Evolutionary conservation across 2,888 invertebrate species (phyloP).

Genomic region (Oegoconia quadripuncta): DNA sequence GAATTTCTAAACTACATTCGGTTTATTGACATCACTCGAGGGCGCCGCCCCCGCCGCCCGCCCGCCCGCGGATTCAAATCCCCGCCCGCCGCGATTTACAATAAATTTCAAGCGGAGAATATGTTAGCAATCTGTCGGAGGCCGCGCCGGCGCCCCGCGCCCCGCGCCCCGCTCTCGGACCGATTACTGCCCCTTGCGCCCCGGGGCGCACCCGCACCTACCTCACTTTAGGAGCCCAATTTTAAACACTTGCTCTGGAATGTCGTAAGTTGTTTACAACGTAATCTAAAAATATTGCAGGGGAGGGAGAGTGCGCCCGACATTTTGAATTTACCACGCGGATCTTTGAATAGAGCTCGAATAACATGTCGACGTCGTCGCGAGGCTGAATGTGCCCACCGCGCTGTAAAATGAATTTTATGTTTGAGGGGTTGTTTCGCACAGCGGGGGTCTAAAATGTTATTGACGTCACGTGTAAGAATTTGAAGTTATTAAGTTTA

Average conservation of each 20-base stretch:
- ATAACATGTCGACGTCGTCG: slow-evolving; percentile 32
- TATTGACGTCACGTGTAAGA: no score
- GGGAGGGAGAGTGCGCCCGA: slow-evolving; percentile 28
- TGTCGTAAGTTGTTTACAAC: slow-evolving; percentile 65
- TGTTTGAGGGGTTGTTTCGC: not conserved
- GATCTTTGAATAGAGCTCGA: slow-evolving; percentile 48
- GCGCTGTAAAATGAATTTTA: not conserved
- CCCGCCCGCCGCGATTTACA: slow-evolving; percentile 70
- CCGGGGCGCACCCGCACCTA: slow-evolving; percentile 28
- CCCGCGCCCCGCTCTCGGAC: slow-evolving; percentile 34
- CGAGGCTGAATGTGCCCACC: not conserved
- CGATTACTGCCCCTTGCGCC: slow-evolving; percentile 50
- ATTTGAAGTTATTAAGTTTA: no score
- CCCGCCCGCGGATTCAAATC: slow-evolving; percentile 53
- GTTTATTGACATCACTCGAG: slow-evolving; percentile 63
- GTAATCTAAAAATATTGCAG: slow-evolving; percentile 46
- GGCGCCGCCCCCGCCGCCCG: slow-evolving; percentile 24
- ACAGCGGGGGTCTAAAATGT: no score
- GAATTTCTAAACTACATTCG: slow-evolving; percentile 73
- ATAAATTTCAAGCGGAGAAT: slow-evolving; percentile 74
- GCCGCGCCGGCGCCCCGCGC: slow-evolving; percentile 4
- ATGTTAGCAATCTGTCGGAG: slow-evolving; percentile 71
- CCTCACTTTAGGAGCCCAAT: slow-evolving; percentile 40
- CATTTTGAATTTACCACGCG: slow-evolving; percentile 40
- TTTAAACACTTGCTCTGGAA: slow-evolving; percentile 61